These are phyloP conservation scores for Typhlichthys eigenmanni DNA, from an alignment of 2,797 vertebrate genomes.

Conservation along the genomic window DNA sequence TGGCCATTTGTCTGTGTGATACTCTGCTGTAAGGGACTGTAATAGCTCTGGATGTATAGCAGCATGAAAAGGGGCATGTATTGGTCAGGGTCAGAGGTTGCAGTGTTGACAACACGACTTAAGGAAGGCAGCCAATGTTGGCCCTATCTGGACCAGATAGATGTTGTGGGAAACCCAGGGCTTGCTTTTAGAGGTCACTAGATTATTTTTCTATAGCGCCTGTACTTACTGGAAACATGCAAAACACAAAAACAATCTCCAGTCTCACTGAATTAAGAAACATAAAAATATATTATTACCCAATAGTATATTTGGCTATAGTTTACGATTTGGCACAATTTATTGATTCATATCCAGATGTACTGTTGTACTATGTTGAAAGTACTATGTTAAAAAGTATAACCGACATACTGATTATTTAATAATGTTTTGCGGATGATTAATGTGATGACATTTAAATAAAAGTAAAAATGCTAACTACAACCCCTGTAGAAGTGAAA, in stretches of 20 bases:
- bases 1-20: constrained; percentile 66
- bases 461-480: not conserved
- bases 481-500: not conserved
- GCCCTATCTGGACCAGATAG: constrained; percentile 34
- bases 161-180: constrained; percentile 43
- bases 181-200: constrained; percentile 48
- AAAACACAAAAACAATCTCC: not conserved
- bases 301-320: too few relatives aligned
- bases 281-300: too few relatives aligned
- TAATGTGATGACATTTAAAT: constrained; percentile 7
- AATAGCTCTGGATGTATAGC: constrained; percentile 53
- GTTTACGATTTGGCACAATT: too few relatives aligned
- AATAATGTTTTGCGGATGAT: too few relatives aligned
- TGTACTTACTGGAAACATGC: constrained; percentile 4
- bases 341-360: too few relatives aligned
- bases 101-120: constrained; percentile 22
- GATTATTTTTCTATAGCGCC: not conserved
- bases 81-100: constrained; percentile 56
- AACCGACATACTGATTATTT: too few relatives aligned
- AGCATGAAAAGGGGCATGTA: constrained; percentile 63
- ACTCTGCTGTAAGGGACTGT: constrained; percentile 41
- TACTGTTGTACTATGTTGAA: too few relatives aligned
- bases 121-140: constrained; percentile 31
- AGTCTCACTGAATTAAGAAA: too few relatives aligned
- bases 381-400: too few relatives aligned